Base-by-base conservation (phyloP, 2,888 invertebrate species). In the Drosophila yooni region DNA sequence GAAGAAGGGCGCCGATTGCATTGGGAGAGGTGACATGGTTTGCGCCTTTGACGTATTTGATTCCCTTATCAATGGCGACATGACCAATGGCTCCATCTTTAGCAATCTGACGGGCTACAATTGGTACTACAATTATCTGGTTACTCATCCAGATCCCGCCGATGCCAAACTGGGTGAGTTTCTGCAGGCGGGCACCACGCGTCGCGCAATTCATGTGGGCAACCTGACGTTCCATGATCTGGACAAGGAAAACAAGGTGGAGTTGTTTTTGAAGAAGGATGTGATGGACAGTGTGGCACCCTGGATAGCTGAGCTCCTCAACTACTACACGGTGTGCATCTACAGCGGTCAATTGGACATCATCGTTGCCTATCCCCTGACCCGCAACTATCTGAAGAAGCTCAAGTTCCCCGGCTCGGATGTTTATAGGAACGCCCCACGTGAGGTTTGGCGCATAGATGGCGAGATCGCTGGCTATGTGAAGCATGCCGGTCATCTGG, bases 291-390 rank as follows among this genome's bases (percentile, higher is more conserved):
- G 96, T 0, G 96, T 97, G 10, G 96, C 96, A 8, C 95, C 95
- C 0, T 95, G 96, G 95, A 94, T 97, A 64, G 94, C 95, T 0
- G 95, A 96, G 81, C 93, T 97, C 0, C 91, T 97, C 0, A 94
- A 95, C 43, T 93, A 95, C 81, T 92, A 91, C 51, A 90, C 82
- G 6, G 91, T 97, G 21, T 94, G 98, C 52, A 94, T 98, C 71
- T 98, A 98, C 92, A 98, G 96, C 91, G 98, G 98, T 0, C 98
- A 98, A 91, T 92, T 98, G 76, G 98, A 99, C 92, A 96, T 98
- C 18, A 97, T 98, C 76, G 97, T 98, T 0, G 97, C 98, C 0
- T 97, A 97, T 93, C 97, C 98, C 0, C 91, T 97, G 58, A 98
- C 98, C 0, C 94, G 96, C 27, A 96, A 96, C 91, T 98, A 97